Evolutionary conservation across 2,888 invertebrate genomes (phyloP), one percentile per base, ranked within the genome.

Genomic region (Uloborus plumipes): DNA sequence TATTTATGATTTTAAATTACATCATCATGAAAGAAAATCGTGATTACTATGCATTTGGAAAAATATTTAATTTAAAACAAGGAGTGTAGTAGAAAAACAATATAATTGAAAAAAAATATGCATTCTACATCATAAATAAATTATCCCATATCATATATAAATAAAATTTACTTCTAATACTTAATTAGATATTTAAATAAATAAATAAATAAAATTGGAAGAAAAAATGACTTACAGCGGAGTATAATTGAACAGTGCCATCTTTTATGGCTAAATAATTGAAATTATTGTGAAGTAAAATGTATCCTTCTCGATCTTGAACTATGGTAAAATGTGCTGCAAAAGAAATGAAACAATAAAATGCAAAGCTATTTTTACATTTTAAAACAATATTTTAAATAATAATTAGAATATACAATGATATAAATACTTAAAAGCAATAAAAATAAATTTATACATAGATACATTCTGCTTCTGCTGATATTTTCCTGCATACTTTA

Each of bases 261-360:
- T 81, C 81, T 20, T 75, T 81, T 16, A 84, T 74, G 16, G 84
- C 84, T 51, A 84, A 70, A 51, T 84, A 84, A 62, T 84, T 84
- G 26, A 81, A 84, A 15, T 84, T 84, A 49, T 84, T 84, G 20
- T 84, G 84, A 59, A 84, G 67, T 49, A 79, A 18, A 50, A 77
- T 66, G 51, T 73, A 70, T 20, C 75, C 69, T n/a, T 84, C 80
- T 65, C 59, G 64, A 26, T 81, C 84, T 65, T 79, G 72, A 47
- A 84, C 69, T 26, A 84, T 72, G 14, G 84, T 81, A 22, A 81
- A 84, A 62, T 84, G 84, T 49, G 84, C 84, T 84, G 31, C 3
- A 65, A 51, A 18, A 65, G 71, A 61, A 39, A 39, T 9, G 1
- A 39, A 39, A 39, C 7, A 61, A 62, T 20, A 26, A 18, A 2